A percentile compares a stretch with the other conserved stretches of the same genome.
phyloP scores from a whole-genome alignment of 2,888 invertebrate species.

The Seira musarum region DNA sequence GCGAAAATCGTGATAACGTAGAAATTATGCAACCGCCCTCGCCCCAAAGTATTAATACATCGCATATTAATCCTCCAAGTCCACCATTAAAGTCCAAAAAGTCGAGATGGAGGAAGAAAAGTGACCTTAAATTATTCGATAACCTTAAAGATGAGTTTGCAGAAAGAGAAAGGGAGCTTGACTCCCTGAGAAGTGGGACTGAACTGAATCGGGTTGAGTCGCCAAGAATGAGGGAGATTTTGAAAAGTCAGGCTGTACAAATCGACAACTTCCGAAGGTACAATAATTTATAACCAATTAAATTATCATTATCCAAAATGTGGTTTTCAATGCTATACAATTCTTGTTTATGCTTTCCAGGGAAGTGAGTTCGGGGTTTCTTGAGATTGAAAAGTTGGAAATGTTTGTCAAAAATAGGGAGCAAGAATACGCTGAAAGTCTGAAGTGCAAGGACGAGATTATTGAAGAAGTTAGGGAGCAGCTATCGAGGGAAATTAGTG shows the following conservation, averaged over 20 bases:
- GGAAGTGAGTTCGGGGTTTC: conserved; percentile 65
- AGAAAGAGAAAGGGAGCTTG: conserved; percentile 63
- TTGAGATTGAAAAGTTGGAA: conserved; percentile 68
- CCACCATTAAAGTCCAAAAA: conserved; percentile 69
- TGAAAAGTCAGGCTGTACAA: conserved; percentile 66
- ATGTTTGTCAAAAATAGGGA: conserved; percentile 72
- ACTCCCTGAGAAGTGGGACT: conserved; percentile 53
- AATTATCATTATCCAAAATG: no score
- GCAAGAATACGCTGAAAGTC: conserved; percentile 62
- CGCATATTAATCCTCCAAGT: conserved; percentile 76
- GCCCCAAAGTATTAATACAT: no score
- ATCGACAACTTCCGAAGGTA: conserved; percentile 67
- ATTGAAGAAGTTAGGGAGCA: conserved; percentile 62
- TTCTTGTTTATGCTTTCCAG: no score
- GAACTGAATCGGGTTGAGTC: conserved; percentile 60
- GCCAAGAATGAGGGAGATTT: conserved; percentile 64
- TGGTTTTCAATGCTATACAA: no score
- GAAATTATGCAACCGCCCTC: conserved; percentile 75
- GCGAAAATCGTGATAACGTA: conserved; percentile 40
- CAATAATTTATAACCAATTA: no score
- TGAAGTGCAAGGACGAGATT: conserved; percentile 65
- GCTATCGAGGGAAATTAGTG: conserved; percentile 54
- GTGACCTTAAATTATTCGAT: conserved; percentile 66
- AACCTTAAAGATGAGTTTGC: conserved; percentile 64
- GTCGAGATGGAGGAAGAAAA: conserved; percentile 68